A percentile compares a stretch with the other conserved stretches of the same genome.
These are phyloP conservation scores for Aleadryas rufinucha DNA, from an alignment of 2,113 vertebrate species.

Conservation along the genomic window DNA sequence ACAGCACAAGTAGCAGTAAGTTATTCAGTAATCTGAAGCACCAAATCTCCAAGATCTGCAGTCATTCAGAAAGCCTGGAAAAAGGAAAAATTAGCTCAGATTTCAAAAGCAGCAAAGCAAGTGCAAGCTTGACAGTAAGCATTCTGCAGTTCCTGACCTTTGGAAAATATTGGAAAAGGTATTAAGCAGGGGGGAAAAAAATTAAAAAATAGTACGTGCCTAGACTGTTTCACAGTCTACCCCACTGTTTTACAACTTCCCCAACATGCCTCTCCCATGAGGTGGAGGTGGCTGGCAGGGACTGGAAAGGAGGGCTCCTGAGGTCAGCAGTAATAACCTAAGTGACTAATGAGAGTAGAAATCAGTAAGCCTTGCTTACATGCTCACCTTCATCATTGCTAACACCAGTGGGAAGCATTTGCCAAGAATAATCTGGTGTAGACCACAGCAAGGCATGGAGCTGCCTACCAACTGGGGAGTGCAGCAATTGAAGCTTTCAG, in stretches of 20 bases:
- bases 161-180: not conserved
- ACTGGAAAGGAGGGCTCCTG: not conserved
- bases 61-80: not conserved
- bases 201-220: not conserved
- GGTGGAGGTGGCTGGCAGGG: not conserved
- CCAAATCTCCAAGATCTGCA: not conserved
- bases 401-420: not conserved
- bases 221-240: not conserved
- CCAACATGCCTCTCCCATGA: not conserved
- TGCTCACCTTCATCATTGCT: not conserved
- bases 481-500: accelerated
- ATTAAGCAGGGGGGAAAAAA: not conserved
- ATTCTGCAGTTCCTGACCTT: not conserved
- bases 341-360: not conserved
- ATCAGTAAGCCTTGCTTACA: not conserved
- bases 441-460: not conserved
- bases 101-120: slow-evolving; percentile 40
- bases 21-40: not conserved
- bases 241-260: not conserved
- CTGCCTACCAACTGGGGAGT: not conserved
- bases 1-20: not conserved
- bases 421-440: not conserved
- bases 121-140: slow-evolving; percentile 16
- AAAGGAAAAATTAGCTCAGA: not conserved
- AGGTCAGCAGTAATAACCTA: not conserved